Evolutionary conservation across 2,797 vertebrate genomes (phyloP).

Genomic region (Liparis tanakae): DNA sequence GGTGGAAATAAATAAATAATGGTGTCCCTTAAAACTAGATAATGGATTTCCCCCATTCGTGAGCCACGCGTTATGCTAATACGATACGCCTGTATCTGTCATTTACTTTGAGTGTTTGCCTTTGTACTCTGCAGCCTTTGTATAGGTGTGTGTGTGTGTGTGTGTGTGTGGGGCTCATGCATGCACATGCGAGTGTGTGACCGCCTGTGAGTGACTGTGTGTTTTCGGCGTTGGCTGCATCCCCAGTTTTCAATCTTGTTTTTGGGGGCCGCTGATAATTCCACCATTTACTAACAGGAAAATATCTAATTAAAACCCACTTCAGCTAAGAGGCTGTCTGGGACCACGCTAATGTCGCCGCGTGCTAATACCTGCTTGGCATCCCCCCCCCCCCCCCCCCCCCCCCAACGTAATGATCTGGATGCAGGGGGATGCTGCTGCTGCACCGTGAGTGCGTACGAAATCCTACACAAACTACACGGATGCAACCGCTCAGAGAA

Average conservation of each 20-base stretch:
- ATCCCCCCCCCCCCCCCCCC: conserved; percentile 89
- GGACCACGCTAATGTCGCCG: conserved; percentile 93
- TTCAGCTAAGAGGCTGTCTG: conserved; percentile 99
- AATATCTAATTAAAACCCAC: conserved; percentile 99
- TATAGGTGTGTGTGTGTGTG: conserved; percentile 42
- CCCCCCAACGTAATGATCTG: conserved; percentile 80
- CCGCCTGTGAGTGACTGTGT: conserved; percentile 13
- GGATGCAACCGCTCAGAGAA: conserved; percentile 58
- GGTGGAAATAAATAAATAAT: conserved; percentile 29
- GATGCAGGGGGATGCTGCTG: conserved; percentile 76
- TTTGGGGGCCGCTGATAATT: conserved; percentile 93
- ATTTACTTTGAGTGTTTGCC: conserved; percentile 68
- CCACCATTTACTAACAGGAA: conserved; percentile 97
- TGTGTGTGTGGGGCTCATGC: not conserved
- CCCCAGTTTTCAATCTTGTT: conserved; percentile 92
- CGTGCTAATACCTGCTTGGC: conserved; percentile 87
- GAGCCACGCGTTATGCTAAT: conserved; percentile 71
- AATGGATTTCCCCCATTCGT: conserved; percentile 67
- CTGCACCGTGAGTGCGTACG: conserved; percentile 43
- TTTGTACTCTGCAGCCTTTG: conserved; percentile 56
- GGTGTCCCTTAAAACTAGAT: conserved; percentile 59
- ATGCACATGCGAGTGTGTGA: not conserved
- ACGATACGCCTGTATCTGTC: conserved; percentile 62
- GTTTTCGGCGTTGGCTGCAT: conserved; percentile 58
- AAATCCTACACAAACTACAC: conserved; percentile 45